Evolutionary conservation across 92 coral and sea anemone species (phyloP), one percentile per base, ranked within the genome.

Genomic region (Porites cylindrica): DNA sequence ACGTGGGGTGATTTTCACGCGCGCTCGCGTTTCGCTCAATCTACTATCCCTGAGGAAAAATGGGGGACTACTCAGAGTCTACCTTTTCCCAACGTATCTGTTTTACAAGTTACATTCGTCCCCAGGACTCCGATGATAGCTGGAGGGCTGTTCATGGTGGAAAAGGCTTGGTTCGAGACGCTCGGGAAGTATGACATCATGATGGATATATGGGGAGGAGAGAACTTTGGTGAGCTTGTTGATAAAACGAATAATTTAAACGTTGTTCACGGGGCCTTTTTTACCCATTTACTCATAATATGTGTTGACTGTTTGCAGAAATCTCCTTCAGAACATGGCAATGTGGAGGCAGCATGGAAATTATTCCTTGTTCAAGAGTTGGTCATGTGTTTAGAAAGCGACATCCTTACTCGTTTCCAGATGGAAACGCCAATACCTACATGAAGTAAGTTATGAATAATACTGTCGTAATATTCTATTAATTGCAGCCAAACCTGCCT

Each of bases 121-220:
- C 75, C 6, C 65, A 97, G 99, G 78, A 97, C 99, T 0, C 99
- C 99, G 0, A 97, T 97, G 98, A 97, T 97, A 12, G 99, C 99
- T 83, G 99, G 99, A 23, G 99, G 99, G 13, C 78, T 97, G 83
- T 97, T 97, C 82, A 91, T 95, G 62, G 95, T 96, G 19, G 93
- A 91, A 54, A 95, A 94, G 65, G 91, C 85, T 43, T 97, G 98
- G 98, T 97, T 97, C 72, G 93, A 90, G 82, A 89, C 84, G 91
- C 91, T 93, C 16, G 99, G 99, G 29, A 93, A 95, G 77, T 97
- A 97, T 85, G 99, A 97, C 90, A 90, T 90, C 80, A 95, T 95
- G 99, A 97, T 97, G 99, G 99, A 97, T 90, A 97, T 97, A 1
- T 97, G 99, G 99, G 99, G 99, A 53, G 99, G 99, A 80, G 99